These are phyloP conservation scores for Perithous albicinctus DNA, from an alignment of 2,888 invertebrate species.

Conservation along the genomic window DNA sequence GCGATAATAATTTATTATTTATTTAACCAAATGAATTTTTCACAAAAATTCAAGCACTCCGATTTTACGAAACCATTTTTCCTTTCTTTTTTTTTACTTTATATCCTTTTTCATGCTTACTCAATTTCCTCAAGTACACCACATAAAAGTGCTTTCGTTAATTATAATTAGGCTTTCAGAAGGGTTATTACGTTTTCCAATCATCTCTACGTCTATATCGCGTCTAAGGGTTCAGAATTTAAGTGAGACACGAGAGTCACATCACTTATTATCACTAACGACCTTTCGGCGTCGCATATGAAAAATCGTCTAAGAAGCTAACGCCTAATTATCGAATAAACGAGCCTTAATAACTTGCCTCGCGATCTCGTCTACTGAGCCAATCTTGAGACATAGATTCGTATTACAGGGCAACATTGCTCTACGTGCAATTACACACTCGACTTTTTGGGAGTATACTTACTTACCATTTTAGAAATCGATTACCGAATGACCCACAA, in stretches of 20 bases:
- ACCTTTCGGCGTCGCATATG: constrained; percentile 34
- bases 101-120: no score
- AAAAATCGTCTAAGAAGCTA: constrained; percentile 20
- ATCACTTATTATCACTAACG: constrained; percentile 31
- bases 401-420: not conserved
- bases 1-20: no score
- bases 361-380: constrained; percentile 26
- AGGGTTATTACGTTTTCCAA: not conserved
- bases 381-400: not conserved
- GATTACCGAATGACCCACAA: constrained; percentile 41
- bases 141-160: no score
- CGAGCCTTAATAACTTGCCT: constrained; percentile 27
- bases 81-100: no score
- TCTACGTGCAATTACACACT: constrained; percentile 2
- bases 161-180: no score
- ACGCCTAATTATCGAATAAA: constrained; percentile 52
- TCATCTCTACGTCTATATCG: not conserved
- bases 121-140: no score
- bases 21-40: no score
- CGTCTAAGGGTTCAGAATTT: not conserved
- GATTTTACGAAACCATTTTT: no score
- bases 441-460: constrained; percentile 25
- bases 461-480: constrained; percentile 52
- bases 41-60: no score
- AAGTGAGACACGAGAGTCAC: not conserved